Percentiles rank a stretch among this genome's conserved stretches.
Conservation (phyloP, 2,797 vertebrate species). For the Morus bassanus region DNA sequence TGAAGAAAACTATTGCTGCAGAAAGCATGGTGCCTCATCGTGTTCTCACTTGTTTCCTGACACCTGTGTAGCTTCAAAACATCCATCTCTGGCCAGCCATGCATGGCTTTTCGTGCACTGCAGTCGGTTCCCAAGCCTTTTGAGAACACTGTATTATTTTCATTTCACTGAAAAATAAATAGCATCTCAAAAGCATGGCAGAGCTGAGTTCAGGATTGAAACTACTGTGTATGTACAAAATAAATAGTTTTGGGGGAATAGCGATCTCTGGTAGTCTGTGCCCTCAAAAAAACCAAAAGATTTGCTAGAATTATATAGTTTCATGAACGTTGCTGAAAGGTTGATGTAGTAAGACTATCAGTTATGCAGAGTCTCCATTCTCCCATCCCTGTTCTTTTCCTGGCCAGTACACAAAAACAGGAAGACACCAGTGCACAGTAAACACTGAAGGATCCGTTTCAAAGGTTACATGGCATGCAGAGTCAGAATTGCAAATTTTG, state of each 20-base stretch:
- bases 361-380: neutral
- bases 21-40: constrained; percentile 12
- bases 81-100: neutral
- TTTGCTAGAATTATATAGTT: neutral
- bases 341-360: neutral
- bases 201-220: neutral
- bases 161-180: neutral
- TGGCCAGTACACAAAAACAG: neutral
- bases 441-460: neutral
- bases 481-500: neutral
- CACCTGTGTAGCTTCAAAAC: neutral
- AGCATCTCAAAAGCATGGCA: neutral
- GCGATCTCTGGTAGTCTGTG: neutral
- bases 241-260: neutral
- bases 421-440: neutral
- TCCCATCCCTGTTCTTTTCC: neutral
- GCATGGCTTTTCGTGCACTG: neutral
- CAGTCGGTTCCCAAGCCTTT: neutral
- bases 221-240: neutral
- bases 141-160: neutral
- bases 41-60: neutral
- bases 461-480: neutral
- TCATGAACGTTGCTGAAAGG: neutral
- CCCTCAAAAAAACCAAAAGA: neutral
- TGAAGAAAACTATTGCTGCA: constrained; percentile 5